These are phyloP conservation scores for Trichogramma pretiosum DNA, from an alignment of 1,140 invertebrate genomes.

Conservation along the genomic window DNA sequence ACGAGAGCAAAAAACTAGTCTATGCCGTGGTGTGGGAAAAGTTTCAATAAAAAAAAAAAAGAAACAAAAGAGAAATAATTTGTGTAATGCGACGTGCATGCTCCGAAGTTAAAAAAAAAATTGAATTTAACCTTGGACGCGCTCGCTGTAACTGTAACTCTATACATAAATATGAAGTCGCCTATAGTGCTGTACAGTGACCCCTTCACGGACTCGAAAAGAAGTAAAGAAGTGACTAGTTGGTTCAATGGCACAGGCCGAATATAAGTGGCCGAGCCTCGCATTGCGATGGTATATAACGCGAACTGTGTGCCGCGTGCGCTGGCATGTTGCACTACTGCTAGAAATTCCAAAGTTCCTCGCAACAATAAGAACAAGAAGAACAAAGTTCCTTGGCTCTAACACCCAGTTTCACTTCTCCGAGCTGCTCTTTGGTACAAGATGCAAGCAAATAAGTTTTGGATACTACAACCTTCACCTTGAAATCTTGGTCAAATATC, in stretches of 20 bases:
- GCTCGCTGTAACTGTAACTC: too few relatives aligned
- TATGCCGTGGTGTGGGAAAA: too few relatives aligned
- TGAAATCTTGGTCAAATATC: constrained; percentile 42
- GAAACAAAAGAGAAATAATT: background rate
- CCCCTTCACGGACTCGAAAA: constrained; percentile 41
- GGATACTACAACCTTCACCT: constrained; percentile 34
- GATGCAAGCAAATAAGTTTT: constrained; percentile 39
- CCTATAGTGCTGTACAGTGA: too few relatives aligned
- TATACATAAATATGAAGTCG: constrained; percentile 37
- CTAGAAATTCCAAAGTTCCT: constrained; percentile 36
- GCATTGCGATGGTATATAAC: too few relatives aligned
- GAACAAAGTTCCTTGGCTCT: constrained; percentile 44
- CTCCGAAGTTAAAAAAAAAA: constrained; percentile 29
- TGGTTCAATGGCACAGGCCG: constrained; percentile 43
- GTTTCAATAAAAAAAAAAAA: too few relatives aligned
- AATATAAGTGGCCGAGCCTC: too few relatives aligned
- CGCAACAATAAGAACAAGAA: constrained; percentile 47
- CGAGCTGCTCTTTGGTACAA: constrained; percentile 30
- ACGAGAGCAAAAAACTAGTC: too few relatives aligned
- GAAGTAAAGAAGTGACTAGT: constrained; percentile 42
- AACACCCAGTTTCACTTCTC: constrained; percentile 30
- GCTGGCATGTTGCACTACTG: too few relatives aligned
- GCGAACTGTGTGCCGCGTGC: too few relatives aligned
- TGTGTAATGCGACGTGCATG: background rate
- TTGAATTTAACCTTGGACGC: constrained; percentile 40